Evolutionary conservation across 2,113 vertebrate genomes (phyloP), one percentile per base, ranked within the genome.

Genomic region (Megaceryle torquata): DNA sequence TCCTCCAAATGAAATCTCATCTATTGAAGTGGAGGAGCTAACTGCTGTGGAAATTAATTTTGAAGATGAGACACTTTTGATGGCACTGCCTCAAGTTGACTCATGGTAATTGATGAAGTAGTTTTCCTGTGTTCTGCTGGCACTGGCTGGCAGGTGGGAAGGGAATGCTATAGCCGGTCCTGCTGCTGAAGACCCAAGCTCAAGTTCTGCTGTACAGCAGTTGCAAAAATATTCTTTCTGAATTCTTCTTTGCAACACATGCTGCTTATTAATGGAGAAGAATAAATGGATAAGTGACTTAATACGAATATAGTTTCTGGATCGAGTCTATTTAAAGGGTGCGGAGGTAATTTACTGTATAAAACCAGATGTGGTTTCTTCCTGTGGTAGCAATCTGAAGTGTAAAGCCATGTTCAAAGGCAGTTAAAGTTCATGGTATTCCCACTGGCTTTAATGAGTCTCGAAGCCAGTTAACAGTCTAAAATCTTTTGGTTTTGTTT

Each of bases 101-200:
- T 86, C 56, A 53, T 0, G 1, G 26, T 57, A 64, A 88, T 92
- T 35, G 69, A 24, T 80, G 83, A 59, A 86, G 14, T 43, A 44
- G 17, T 60, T 33, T 85, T 87, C 28, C n/a, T 78, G 29, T 51
- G 16, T 80, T 84, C 63, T 90, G 41, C 70, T 85, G 61, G 41
- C 0, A 0, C n/a, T 84, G 87, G 16, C 63, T 81, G 75, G 14
- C 56, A 65, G 54, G 15, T 5, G 9, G 35, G 59, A 43, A 53
- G 31, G 41, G 31, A 76, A 4, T 24, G 68, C 21, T 71, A 22
- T 61, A 50, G 41, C 65, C 39, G 69, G 18, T 68, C n/a, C 12
- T 84, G 3, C 44, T 88, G 28, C 72, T 90, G 61, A 48, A 79
- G 28, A 64, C 11, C 12, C 33, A 53, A 57, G 72, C 65, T 91